Conservation (phyloP, 2,888 invertebrate genomes). For the Synergus gifuensis region DNA sequence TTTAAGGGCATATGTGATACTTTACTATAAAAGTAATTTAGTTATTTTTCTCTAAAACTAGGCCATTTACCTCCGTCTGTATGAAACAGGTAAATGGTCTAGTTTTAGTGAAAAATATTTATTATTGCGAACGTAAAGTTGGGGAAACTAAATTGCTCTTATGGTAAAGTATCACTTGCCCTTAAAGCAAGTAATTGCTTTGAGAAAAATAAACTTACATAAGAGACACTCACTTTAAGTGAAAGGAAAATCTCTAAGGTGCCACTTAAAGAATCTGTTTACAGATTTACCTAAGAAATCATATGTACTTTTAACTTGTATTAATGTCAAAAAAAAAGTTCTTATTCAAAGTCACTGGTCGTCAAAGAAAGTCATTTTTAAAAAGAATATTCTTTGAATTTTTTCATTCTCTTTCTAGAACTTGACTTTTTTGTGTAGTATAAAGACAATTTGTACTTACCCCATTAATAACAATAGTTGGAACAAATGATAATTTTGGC, state of each 20-base stretch:
- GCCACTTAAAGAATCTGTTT: slow-evolving; percentile 21
- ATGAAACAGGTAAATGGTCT: no score
- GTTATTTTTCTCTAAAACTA: no score
- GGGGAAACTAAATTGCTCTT: no score
- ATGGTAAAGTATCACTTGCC: no score
- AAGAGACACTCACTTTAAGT: slow-evolving; percentile 17
- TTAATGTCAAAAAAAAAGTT: slow-evolving; percentile 5
- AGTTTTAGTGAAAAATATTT: no score
- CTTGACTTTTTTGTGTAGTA: neutral
- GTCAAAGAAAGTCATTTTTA: neutral
- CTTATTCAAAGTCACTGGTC: neutral
- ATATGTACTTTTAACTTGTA: neutral
- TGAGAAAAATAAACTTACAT: slow-evolving; percentile 16
- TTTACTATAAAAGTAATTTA: no score
- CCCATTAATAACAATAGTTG: slow-evolving; percentile 87
- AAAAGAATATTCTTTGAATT: neutral
- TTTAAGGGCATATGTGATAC: no score
- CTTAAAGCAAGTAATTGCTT: neutral
- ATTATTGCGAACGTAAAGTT: no score
- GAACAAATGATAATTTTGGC: slow-evolving; percentile 85
- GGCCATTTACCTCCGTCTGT: no score
- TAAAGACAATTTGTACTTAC: slow-evolving; percentile 73
- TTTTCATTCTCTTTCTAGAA: neutral
- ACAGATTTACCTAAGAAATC: slow-evolving; percentile 10
- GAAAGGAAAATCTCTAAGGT: slow-evolving; percentile 34